Evolutionary conservation across 2,888 invertebrate species (phyloP), one percentile per base, ranked within the genome.

Genomic region (Rotaria sp.): DNA sequence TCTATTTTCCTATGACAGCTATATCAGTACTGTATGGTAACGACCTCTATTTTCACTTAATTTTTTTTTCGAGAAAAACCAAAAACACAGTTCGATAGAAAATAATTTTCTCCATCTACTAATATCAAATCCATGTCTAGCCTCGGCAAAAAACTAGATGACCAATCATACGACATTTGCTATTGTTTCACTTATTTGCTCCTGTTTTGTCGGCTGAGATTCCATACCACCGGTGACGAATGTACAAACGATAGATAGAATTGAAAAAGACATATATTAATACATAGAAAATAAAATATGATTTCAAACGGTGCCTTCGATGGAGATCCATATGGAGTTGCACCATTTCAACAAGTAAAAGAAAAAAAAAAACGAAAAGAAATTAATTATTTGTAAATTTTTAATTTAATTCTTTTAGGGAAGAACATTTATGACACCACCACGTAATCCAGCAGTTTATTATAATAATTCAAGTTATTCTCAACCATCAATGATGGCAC

Each of bases 331-430:
- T 80, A 80, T 80, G 80, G 45, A 45, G 35, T 67, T 21, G 45
- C 80, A 45, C 80, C 80, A 45, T 80, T 80, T 80, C 80, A 80
- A 45, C 80, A 80, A 45, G 80, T 80, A 80, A 80, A 80, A 45
- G 1, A 13, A 59, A 80, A 80, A 80, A 45, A 11, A 13, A 59
- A 21, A 35, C 2, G 7, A 35, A 30, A 13, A 10, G 11, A 30
- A 4, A 18, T 30, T 30, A 41, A 10, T 75, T 45, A 38, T 41
- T 26, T 75, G 24, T 38, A 4, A 24, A 0, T 75, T 75, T 26
- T 26, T 24, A 41, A 45, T 13, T 2, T 26, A 11, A 24, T 80
- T 26, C 13, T 45, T 67, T 21, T 35, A 67, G 67, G 67, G 67
- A 67, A 67, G 67, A 67, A 67, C 67, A 21, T 67, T 67, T 38